Base-by-base conservation (phyloP, 2,113 vertebrate genomes). In the Sus scrofa region DNA sequence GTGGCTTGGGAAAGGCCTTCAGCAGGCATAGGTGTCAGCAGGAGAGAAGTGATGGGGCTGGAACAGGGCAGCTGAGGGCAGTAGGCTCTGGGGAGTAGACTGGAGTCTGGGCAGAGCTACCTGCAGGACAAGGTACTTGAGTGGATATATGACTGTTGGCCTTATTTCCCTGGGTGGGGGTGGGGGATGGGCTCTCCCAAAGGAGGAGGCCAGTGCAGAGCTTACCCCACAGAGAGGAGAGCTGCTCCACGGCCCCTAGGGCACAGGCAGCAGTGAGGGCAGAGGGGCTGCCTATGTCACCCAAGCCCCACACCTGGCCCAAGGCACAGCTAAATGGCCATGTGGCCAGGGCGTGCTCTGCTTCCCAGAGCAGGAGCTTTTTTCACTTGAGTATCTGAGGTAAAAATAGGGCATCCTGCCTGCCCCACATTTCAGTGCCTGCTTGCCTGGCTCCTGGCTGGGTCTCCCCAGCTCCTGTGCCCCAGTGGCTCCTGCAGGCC, bases 21-120 rank as follows among this genome's bases (percentile, higher is more conserved):
- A 96, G 97, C 97, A 96, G 98, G 97, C 98, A 96, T 97, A 96
- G 97, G 97, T 97, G 77, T 70, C 34, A 71, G 0, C 13, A 86
- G 96, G 97, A 94, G 92, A 96, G 78, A 83, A 73, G 0, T 52
- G 0, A 34, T 52, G 11, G 6, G 71, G 14, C 44, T 50, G 58
- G 24, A 26, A 32, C 11, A 7, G 58, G 81, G 7, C n/a, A 32
- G 44, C 50, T 9, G 54, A 27, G 15, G 70, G 34, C 15, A 50
- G 56, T 60, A 54, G 77, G 94, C 27, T 78, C 32, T 26, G 0
- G 65, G 39, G 58, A 65, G 26, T 14, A 27, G 63, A n/a, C 22
- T 27, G n/a, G 30, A 13, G 34, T 8, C 44, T 44, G 44, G 44
- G 44, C 60, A 75, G 34, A 75, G 77, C 68, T 24, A 20, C 32